These are phyloP conservation scores for Chymomyza caudatula DNA, from an alignment of 2,888 invertebrate genomes.

Conservation along the genomic window DNA sequence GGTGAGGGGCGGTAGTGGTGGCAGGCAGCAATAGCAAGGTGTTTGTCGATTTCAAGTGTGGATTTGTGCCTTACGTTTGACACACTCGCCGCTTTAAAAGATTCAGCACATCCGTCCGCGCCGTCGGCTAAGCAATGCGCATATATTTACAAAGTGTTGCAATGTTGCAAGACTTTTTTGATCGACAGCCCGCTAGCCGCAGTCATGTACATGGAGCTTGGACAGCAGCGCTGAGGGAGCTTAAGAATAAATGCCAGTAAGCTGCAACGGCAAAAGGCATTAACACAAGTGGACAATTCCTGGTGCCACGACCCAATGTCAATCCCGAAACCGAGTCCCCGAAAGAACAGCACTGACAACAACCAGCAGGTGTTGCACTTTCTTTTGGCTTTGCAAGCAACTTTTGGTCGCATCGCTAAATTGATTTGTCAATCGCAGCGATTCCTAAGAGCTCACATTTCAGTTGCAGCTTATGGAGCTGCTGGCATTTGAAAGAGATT, in stretches of 20 bases:
- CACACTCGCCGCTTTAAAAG: not conserved
- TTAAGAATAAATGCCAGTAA: constrained; percentile 42
- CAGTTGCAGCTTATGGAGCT: constrained; percentile 16
- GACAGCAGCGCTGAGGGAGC: not conserved
- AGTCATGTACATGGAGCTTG: too few relatives aligned
- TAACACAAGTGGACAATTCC: constrained; percentile 24
- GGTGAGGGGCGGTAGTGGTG: not conserved
- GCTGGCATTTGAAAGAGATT: constrained; percentile 64
- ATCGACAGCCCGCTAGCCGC: constrained; percentile 52
- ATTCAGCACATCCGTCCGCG: not conserved
- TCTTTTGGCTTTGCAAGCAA: constrained; percentile 17
- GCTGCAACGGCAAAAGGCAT: constrained; percentile 22
- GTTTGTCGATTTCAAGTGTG: constrained; percentile 1
- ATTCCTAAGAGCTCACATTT: too few relatives aligned
- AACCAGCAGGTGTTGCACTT: constrained; percentile 56
- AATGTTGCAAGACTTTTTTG: constrained; percentile 26
- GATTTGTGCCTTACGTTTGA: not conserved
- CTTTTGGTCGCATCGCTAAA: constrained; percentile 51
- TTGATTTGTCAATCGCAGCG: constrained; percentile 67
- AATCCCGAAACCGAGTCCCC: constrained; percentile 46
- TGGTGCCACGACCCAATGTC: constrained; percentile 39
- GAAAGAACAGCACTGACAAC: constrained; percentile 20
- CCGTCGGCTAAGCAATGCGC: constrained; percentile 47
- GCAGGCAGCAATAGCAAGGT: not conserved
- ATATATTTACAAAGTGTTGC: constrained; percentile 64